phyloP scores from a whole-genome alignment of 2,888 invertebrate genomes.

The Thalpophila matura region DNA sequence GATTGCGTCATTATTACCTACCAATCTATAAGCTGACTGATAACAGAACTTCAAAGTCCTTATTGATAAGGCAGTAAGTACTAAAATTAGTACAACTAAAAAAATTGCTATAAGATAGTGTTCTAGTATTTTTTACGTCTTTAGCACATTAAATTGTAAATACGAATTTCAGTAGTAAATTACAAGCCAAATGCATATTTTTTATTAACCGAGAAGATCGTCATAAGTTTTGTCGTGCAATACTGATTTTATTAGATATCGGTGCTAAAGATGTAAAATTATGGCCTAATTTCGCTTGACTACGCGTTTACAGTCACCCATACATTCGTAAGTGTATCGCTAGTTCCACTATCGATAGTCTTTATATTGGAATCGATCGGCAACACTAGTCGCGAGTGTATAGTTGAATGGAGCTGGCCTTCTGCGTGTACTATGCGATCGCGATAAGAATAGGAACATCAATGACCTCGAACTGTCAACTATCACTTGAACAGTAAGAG shows the following conservation, averaged over 20 bases:
- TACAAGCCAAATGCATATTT: not conserved
- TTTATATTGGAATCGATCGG: too few species aligned
- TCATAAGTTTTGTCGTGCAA: not conserved
- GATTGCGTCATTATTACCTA: conserved; percentile 25
- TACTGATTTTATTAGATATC: not conserved
- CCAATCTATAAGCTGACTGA: conserved; percentile 24
- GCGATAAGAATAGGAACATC: too few species aligned
- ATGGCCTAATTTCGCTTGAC: not conserved
- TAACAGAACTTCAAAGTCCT: conserved; percentile 6
- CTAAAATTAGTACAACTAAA: conserved; percentile 2
- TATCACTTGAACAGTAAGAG: too few species aligned
- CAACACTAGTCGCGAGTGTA: too few species aligned
- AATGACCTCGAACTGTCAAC: too few species aligned
- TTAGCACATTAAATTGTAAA: conserved; percentile 9
- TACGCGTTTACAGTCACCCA: not conserved
- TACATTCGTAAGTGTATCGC: conserved; percentile 6
- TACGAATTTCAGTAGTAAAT: not conserved
- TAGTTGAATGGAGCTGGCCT: too few species aligned
- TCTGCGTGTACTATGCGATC: too few species aligned
- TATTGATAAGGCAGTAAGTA: conserved; percentile 7
- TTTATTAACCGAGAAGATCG: not conserved
- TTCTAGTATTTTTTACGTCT: not conserved
- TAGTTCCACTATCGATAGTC: conserved; percentile 1
- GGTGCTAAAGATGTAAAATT: conserved; percentile 5
- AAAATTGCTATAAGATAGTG: conserved; percentile 7